A percentile compares a stretch with the other conserved stretches of the same genome.
phyloP scores from a whole-genome alignment of 2,113 vertebrate species.

The Argyrosomus japonicus region DNA sequence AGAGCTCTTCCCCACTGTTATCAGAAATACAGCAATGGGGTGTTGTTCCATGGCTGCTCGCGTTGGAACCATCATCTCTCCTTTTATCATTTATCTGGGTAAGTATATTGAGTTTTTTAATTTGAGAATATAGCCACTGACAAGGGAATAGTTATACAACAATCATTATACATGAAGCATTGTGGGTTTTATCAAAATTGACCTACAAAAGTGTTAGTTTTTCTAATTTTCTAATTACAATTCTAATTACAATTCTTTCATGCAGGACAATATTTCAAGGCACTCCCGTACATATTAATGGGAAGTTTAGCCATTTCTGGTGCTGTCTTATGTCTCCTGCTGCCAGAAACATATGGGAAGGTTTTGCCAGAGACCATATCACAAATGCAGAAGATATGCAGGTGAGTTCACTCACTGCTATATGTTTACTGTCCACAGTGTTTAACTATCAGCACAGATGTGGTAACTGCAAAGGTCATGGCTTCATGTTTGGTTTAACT shows the following conservation, averaged over 20 bases:
- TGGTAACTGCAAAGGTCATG: neutral
- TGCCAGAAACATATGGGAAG: constrained; percentile 86
- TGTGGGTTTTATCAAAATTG: neutral
- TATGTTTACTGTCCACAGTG: neutral
- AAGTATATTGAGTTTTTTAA: constrained; percentile 45
- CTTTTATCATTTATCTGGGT: constrained; percentile 93
- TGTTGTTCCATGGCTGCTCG: constrained; percentile 89
- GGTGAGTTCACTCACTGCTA: constrained; percentile 74
- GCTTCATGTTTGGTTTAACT: neutral
- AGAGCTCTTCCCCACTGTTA: constrained; percentile 90
- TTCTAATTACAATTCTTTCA: neutral
- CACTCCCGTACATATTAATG: constrained; percentile 90
- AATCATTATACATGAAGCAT: neutral
- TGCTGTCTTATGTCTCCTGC: constrained; percentile 84
- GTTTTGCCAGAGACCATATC: constrained; percentile 88
- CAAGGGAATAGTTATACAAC: neutral
- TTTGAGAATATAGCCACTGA: neutral
- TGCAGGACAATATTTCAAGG: constrained; percentile 84
- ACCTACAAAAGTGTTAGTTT: neutral
- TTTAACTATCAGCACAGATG: neutral
- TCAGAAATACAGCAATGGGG: constrained; percentile 91
- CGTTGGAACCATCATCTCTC: constrained; percentile 88
- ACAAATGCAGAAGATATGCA: constrained; percentile 88
- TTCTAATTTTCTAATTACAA: neutral
- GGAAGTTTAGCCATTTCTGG: constrained; percentile 87